Evolutionary conservation across 2,797 vertebrate genomes (phyloP), one percentile per base, ranked within the genome.

Genomic region (Eospalax fontanierii): DNA sequence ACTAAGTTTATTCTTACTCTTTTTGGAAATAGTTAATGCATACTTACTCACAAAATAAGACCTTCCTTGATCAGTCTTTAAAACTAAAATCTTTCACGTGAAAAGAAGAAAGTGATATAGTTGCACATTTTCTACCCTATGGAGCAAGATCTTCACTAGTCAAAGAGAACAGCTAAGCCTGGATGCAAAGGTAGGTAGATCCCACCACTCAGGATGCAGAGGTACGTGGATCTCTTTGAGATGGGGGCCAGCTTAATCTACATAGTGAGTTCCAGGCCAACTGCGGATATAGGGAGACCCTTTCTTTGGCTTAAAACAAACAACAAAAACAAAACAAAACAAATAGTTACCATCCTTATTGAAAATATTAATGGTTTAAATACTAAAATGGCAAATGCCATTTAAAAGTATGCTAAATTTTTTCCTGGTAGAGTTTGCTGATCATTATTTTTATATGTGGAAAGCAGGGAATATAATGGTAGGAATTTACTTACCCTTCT

Each of bases 391-490:
- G 63, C 24, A 87, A 30, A 38, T 85, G 71, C 35, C 93, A 1
- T 78, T 89, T 87, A 61, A 95, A 92, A 63, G 24, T 63, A 81
- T 82, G 22, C 65, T 68, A 59, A 85, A 12, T 81, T 92, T 87
- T 95, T 8, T 90, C n/a, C 57, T 65, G 46, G 22, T 46, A 30
- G 21, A 73, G 11, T 87, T 81, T 87, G 35, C 6, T 71, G 22
- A 83, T 93, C 21, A 63, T 91, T 91, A 89, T 87, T 89, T 89
- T 93, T 90, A 78, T 57, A 19, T 63, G 43, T 82, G 21, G 10
- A 68, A 75, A 88, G 88, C 75, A 3, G 21, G 19, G 93, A 90
- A 90, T 68, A 76, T 82, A 87, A 85, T 92, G 15, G 75, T 90
- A 85, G 9, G n/a, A 61, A 85, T 87, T 65, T 90, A 89, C 33